A percentile compares a stretch with the other conserved stretches of the same genome.
phyloP scores from a whole-genome alignment of 2,797 vertebrate genomes.

The Amblyraja radiata region DNA sequence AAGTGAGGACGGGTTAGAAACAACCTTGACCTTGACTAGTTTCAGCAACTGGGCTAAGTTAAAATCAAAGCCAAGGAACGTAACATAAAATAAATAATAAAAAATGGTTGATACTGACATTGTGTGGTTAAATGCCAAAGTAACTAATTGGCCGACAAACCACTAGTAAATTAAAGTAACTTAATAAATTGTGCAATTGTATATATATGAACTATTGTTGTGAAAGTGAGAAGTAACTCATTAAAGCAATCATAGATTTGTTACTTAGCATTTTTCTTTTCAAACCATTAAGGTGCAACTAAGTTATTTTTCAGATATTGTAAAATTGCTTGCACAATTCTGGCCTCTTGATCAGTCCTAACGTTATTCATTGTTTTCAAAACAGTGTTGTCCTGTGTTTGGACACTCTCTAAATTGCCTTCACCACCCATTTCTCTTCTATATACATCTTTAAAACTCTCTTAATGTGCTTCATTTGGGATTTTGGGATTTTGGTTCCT shows the following conservation, averaged over 20 bases:
- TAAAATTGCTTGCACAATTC: not conserved
- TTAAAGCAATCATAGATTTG: not conserved
- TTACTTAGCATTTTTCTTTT: not conserved
- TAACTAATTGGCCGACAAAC: not conserved
- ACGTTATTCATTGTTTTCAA: too few species aligned
- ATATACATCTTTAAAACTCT: too few species aligned
- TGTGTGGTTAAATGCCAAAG: not conserved
- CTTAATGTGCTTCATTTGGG: too few species aligned
- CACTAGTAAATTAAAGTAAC: not conserved
- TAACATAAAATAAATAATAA: not conserved
- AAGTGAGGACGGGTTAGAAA: not conserved
- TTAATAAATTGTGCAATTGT: slow-evolving; percentile 5
- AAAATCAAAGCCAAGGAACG: not conserved
- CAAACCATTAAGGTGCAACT: not conserved
- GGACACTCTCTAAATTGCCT: too few species aligned
- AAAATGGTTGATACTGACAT: not conserved
- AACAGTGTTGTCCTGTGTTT: too few species aligned
- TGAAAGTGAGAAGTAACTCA: not conserved
- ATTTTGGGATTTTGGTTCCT: too few species aligned
- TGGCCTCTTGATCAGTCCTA: too few species aligned
- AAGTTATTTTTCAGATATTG: not conserved
- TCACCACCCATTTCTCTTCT: too few species aligned
- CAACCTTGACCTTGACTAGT: not conserved
- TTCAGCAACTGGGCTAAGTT: not conserved
- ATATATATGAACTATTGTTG: not conserved